Percentiles rank a stretch among this genome's conserved stretches.
Conservation (phyloP, 1,140 invertebrate species). For the Drosophila cardini region DNA sequence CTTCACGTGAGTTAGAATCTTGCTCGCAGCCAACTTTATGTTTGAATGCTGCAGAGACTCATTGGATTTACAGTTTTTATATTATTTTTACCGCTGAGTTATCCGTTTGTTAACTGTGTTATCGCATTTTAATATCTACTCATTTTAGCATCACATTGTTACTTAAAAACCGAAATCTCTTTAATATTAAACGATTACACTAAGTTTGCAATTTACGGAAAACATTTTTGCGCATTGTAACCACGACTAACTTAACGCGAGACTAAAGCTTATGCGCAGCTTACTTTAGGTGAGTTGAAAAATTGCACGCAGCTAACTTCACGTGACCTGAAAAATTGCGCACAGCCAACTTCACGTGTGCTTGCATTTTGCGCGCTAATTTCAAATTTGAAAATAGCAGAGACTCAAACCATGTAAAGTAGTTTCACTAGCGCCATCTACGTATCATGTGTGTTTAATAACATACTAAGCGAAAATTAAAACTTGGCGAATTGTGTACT, state of each 20-base stretch:
- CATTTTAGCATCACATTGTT: not conserved
- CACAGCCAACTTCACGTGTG: not conserved
- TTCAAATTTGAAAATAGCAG: no score
- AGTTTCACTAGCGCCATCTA: constrained; percentile 3
- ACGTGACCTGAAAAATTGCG: not conserved
- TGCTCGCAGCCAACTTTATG: constrained; percentile 1
- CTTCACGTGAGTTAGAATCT: not conserved
- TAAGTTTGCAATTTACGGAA: no score
- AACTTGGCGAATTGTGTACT: not conserved
- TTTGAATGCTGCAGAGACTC: no score
- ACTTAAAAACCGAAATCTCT: not conserved
- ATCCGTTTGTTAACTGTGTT: no score
- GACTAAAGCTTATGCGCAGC: not conserved
- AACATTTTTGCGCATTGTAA: not conserved
- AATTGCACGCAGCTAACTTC: constrained; percentile 1
- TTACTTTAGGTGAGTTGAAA: not conserved
- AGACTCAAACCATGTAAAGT: not conserved
- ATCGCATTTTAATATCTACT: no score
- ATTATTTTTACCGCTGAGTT: no score
- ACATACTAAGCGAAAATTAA: not conserved
- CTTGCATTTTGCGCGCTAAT: not conserved
- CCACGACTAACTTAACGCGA: not conserved
- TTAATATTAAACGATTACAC: not conserved
- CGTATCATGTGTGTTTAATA: not conserved
- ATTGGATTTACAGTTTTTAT: no score